Evolutionary conservation across 2,797 vertebrate species (phyloP).

Genomic region (Staurois parvus): DNA sequence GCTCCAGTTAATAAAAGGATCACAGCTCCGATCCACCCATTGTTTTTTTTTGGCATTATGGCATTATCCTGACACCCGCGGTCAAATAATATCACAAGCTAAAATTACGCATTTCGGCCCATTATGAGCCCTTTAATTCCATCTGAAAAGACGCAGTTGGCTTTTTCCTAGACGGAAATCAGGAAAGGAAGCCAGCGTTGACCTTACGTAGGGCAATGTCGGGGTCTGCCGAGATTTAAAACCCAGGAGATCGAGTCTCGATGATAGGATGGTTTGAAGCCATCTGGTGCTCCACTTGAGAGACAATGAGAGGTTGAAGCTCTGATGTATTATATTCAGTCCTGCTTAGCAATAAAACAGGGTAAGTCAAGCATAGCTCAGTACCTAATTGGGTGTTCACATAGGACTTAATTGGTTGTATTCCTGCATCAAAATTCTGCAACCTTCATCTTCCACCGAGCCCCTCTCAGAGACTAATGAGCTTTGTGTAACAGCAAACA

Average conservation of each 20-base stretch:
- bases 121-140: too few species aligned
- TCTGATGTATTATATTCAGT: constrained; percentile 53
- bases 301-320: constrained; percentile 57
- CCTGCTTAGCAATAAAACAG: constrained; percentile 73
- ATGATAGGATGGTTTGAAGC: constrained; percentile 4
- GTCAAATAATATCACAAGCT: too few species aligned
- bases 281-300: constrained; percentile 2
- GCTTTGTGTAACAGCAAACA: constrained; percentile 72
- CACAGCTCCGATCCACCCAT: too few species aligned
- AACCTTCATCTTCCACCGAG: constrained; percentile 66
- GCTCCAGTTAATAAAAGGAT: too few species aligned
- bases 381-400: constrained; percentile 75
- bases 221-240: background rate
- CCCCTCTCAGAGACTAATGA: constrained; percentile 71
- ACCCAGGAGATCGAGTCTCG: background rate
- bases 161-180: background rate
- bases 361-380: constrained; percentile 73
- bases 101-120: too few species aligned
- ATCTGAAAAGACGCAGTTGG: background rate
- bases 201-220: background rate
- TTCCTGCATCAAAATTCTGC: constrained; percentile 66
- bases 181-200: background rate
- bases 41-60: too few species aligned
- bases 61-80: too few species aligned
- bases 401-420: constrained; percentile 76